phyloP scores from a whole-genome alignment of 2,888 invertebrate genomes.

The Matsumyia berberina region DNA sequence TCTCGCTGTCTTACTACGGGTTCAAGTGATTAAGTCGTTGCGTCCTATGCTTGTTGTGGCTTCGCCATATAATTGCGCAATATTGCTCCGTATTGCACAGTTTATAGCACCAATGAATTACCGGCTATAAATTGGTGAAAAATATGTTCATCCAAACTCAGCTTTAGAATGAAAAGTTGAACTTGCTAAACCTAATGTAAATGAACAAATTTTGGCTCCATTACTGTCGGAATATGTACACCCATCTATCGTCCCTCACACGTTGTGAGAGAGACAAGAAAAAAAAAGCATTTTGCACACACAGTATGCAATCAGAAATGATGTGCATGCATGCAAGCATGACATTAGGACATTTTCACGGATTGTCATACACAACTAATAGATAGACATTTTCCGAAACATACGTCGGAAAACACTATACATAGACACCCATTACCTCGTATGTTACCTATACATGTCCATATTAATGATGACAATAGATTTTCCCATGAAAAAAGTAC shows the following conservation, averaged over 20 bases:
- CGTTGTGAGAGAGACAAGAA: constrained; percentile 51
- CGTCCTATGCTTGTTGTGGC: too few relatives aligned
- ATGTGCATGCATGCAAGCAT: constrained; percentile 74
- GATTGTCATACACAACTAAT: constrained; percentile 75
- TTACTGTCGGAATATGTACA: constrained; percentile 44
- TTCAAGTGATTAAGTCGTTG: too few relatives aligned
- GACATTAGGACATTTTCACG: constrained; percentile 75
- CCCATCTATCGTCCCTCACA: constrained; percentile 44
- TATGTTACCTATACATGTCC: constrained; percentile 48
- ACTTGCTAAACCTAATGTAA: background rate
- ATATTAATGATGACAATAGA: constrained; percentile 69
- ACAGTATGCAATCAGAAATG: constrained; percentile 68
- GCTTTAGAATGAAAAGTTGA: too few relatives aligned
- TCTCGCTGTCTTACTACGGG: too few relatives aligned
- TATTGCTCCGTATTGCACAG: too few relatives aligned
- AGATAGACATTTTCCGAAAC: constrained; percentile 70
- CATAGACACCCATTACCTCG: constrained; percentile 32
- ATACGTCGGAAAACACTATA: constrained; percentile 56
- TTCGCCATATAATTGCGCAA: too few relatives aligned
- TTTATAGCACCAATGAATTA: too few relatives aligned
- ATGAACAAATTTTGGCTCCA: constrained; percentile 51
- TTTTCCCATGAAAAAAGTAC: constrained; percentile 46
- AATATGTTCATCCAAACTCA: too few relatives aligned
- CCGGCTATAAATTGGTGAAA: too few relatives aligned
- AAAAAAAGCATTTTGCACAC: constrained; percentile 68